Conservation (phyloP, 2,113 vertebrate genomes). For the Chamaetylas fuelleborni region DNA sequence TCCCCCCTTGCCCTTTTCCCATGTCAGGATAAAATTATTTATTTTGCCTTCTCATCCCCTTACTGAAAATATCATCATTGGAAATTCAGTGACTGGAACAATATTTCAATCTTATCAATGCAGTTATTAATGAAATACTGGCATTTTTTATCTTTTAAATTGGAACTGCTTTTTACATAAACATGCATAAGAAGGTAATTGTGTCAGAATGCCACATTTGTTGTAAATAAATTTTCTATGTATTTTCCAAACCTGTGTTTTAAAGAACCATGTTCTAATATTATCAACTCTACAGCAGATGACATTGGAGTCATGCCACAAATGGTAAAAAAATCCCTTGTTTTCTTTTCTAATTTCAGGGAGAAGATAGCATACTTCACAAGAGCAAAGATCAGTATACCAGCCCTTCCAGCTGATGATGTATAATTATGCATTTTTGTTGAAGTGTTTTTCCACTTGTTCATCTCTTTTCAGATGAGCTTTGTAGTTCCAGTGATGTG, state of each 20-base stretch:
- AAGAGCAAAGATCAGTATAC: conserved; percentile 82
- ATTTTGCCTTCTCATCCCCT: background rate
- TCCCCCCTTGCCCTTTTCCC: background rate
- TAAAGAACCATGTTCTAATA: background rate
- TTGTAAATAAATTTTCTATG: background rate
- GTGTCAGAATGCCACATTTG: background rate
- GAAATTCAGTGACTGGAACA: background rate
- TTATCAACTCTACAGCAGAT: background rate
- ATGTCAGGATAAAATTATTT: background rate
- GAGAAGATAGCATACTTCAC: conserved; percentile 89
- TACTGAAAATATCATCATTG: background rate
- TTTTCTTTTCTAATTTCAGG: conserved; percentile 53
- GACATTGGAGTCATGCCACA: background rate
- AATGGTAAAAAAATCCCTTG: background rate
- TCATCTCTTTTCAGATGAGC: conserved; percentile 59
- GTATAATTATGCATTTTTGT: conserved; percentile 67
- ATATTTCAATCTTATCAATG: background rate
- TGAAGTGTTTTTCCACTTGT: conserved; percentile 36
- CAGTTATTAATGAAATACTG: background rate
- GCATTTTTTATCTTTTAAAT: background rate
- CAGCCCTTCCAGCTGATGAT: conserved; percentile 81
- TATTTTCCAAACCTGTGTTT: background rate
- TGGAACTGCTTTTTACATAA: background rate
- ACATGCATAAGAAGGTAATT: background rate
- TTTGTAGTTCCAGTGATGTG: conserved; percentile 49